phyloP scores from a whole-genome alignment of 1,140 invertebrate genomes.

The Epicauta chinensis region DNA sequence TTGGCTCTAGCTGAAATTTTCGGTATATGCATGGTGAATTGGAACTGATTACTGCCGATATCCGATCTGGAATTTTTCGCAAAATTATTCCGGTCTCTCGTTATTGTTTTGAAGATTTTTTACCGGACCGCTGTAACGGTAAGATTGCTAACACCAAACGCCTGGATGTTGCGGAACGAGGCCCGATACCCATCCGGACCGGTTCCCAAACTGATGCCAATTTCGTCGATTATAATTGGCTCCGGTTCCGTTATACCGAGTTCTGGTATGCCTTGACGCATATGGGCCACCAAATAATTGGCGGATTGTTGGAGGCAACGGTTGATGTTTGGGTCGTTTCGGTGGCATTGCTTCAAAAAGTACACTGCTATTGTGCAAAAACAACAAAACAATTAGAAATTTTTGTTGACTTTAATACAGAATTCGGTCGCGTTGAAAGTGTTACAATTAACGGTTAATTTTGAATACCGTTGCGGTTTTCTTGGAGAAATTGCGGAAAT shows the following conservation, averaged over 20 bases:
- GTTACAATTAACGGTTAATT: constrained; percentile 5
- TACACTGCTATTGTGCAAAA: constrained; percentile 41
- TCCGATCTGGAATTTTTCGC: constrained; percentile 53
- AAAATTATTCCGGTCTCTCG: background rate
- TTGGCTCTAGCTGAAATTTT: constrained; percentile 66
- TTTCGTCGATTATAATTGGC: constrained; percentile 69
- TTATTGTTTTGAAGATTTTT: constrained; percentile 8
- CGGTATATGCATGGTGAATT: constrained; percentile 68
- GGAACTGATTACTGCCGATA: constrained; percentile 68
- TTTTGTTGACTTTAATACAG: background rate
- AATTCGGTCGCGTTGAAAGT: constrained; percentile 9
- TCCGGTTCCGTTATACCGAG: constrained; percentile 60
- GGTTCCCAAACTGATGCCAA: constrained; percentile 67
- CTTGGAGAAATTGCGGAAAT: no score
- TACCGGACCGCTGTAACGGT: constrained; percentile 69
- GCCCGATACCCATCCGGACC: constrained; percentile 73
- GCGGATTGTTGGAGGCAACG: constrained; percentile 63
- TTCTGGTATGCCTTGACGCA: constrained; percentile 60
- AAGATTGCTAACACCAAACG: constrained; percentile 69
- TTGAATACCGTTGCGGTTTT: background rate
- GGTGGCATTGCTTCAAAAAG: constrained; percentile 63
- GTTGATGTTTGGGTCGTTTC: constrained; percentile 61
- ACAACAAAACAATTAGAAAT: constrained; percentile 9
- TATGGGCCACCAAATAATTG: constrained; percentile 61
- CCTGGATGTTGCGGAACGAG: constrained; percentile 68